phyloP scores from a whole-genome alignment of 1,140 invertebrate genomes.

The Lucilia sericata region DNA sequence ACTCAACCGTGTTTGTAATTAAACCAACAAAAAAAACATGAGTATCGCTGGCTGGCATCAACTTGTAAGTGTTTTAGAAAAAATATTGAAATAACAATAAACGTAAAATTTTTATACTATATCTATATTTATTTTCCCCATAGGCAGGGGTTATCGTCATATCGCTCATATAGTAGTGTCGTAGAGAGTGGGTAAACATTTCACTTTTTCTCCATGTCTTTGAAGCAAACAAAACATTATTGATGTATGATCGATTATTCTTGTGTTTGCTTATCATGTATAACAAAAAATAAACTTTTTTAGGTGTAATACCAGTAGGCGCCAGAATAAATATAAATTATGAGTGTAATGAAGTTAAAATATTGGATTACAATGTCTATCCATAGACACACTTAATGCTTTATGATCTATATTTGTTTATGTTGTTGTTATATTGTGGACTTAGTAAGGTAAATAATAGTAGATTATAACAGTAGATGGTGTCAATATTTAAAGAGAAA shows the following conservation, averaged over 20 bases:
- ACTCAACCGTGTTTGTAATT: neutral
- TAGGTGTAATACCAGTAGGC: constrained; percentile 48
- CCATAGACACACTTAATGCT: neutral
- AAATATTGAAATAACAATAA: neutral
- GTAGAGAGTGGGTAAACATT: constrained; percentile 5
- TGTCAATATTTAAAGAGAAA: neutral
- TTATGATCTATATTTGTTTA: neutral
- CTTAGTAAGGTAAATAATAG: neutral
- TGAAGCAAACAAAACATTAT: constrained; percentile 36
- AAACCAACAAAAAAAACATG: neutral
- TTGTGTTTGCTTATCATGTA: neutral
- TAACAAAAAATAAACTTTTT: neutral
- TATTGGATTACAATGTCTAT: constrained; percentile 11
- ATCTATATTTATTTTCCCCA: neutral
- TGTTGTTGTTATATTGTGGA: neutral
- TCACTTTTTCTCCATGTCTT: constrained; percentile 33
- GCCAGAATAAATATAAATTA: constrained; percentile 45
- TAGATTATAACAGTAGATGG: neutral
- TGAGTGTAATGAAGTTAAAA: neutral
- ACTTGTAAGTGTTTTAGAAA: neutral
- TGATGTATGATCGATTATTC: constrained; percentile 42
- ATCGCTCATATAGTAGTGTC: neutral
- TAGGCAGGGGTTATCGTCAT: neutral
- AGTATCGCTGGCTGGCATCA: neutral
- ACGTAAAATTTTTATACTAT: neutral